Conservation (phyloP, 2,888 invertebrate species). For the Dryobota labecula region DNA sequence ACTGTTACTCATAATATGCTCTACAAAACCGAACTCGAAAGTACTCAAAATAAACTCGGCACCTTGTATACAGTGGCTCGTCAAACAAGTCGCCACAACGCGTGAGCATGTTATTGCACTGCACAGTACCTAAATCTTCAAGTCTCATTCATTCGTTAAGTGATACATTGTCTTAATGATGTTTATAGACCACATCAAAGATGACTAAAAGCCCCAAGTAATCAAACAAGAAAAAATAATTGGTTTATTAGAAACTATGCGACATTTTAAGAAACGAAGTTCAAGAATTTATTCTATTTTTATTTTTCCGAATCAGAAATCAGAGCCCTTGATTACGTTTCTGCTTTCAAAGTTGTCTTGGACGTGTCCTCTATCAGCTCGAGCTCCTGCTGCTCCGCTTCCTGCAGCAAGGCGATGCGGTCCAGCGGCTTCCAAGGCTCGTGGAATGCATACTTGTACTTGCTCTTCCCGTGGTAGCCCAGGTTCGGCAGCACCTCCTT, state of each 20-base stretch:
- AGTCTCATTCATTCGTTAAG: not conserved
- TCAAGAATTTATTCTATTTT: constrained; percentile 17
- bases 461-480: constrained; percentile 83
- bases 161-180: not conserved
- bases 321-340: constrained; percentile 75
- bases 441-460: constrained; percentile 86
- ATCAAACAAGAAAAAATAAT: constrained; percentile 36
- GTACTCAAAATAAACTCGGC: not conserved
- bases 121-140: constrained; percentile 5
- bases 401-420: constrained; percentile 77
- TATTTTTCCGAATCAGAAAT: constrained; percentile 66
- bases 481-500: constrained; percentile 75
- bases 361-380: constrained; percentile 50
- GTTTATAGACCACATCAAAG: not conserved
- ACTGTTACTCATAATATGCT: not conserved
- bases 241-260: constrained; percentile 69
- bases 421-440: constrained; percentile 87
- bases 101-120: not conserved
- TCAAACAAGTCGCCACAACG: not conserved
- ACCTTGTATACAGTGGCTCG: not conserved
- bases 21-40: not conserved
- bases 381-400: constrained; percentile 80
- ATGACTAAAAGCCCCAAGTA: constrained; percentile 30
- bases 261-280: constrained; percentile 62
- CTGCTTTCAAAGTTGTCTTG: constrained; percentile 41